Percentiles rank a stretch among this genome's conserved stretches.
Evolutionary conservation across 2,888 invertebrate genomes (phyloP).

Genomic region (Heliconius hortense): DNA sequence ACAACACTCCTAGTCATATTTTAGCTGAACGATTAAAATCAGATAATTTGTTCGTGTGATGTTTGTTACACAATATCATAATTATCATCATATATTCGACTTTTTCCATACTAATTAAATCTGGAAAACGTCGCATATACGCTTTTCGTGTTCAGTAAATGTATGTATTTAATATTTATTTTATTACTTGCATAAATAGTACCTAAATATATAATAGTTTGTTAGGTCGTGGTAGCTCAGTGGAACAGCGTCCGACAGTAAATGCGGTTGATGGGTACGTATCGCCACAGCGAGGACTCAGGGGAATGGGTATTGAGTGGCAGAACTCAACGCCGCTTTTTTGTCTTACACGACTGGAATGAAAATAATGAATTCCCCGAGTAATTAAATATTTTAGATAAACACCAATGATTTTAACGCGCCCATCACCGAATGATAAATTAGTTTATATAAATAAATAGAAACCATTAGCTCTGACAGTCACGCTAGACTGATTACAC

Average conservation of each 20-base stretch:
- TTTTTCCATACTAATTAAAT: not conserved
- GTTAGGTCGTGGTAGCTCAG: not conserved
- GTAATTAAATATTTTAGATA: not conserved
- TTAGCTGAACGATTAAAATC: not conserved
- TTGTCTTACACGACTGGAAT: too few species aligned
- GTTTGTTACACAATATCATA: not conserved
- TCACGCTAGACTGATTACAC: constrained; percentile 31
- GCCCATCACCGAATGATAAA: not conserved
- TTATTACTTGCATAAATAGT: too few species aligned
- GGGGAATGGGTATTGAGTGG: too few species aligned
- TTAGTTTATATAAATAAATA: not conserved
- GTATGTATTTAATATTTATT: too few species aligned
- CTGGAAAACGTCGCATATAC: not conserved
- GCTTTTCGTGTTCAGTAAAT: not conserved
- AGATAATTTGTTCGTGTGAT: not conserved
- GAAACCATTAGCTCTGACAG: constrained; percentile 13
- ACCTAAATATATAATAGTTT: not conserved
- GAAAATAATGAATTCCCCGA: too few species aligned
- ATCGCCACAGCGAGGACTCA: not conserved
- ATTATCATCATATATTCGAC: not conserved
- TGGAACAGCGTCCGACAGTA: not conserved
- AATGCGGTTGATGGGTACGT: not conserved
- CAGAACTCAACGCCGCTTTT: too few species aligned
- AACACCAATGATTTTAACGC: not conserved
- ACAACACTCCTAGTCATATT: not conserved